A percentile compares a stretch with the other conserved stretches of the same genome.
Evolutionary conservation across 1,140 invertebrate genomes (phyloP).

Genomic region (Papilio aristodemus): DNA sequence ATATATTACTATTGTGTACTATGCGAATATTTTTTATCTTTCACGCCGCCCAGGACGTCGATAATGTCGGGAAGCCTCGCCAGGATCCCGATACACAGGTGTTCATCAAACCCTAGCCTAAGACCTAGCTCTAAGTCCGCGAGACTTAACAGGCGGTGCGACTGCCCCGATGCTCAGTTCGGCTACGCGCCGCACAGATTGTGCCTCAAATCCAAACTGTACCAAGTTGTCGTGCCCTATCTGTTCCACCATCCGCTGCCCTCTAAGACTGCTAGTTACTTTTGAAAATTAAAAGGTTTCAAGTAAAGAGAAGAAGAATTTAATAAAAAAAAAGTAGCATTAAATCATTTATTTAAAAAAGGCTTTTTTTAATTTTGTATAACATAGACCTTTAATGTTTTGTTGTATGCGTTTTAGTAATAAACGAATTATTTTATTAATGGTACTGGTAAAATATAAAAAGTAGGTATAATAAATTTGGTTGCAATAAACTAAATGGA

Average conservation of each 20-base stretch:
- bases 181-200: conserved; percentile 63
- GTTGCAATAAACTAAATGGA: conserved; percentile 55
- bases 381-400: no score
- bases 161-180: conserved; percentile 60
- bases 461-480: conserved; percentile 33
- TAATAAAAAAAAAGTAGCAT: no score
- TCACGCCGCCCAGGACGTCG: conserved; percentile 74
- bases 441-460: not conserved
- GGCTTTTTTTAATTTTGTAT: no score
- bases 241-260: conserved; percentile 64
- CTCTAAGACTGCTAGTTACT: conserved; percentile 68
- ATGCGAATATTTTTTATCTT: conserved; percentile 36
- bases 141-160: conserved; percentile 48
- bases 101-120: conserved; percentile 49
- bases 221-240: conserved; percentile 58
- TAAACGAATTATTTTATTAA: not conserved
- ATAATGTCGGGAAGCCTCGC: conserved; percentile 76
- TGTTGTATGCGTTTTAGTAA: not conserved
- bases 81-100: conserved; percentile 79
- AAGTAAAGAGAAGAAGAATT: no score
- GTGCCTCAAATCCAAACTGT: conserved; percentile 62
- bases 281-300: no score
- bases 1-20: no score
- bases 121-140: conserved; percentile 33
- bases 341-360: no score